A percentile compares a stretch with the other conserved stretches of the same genome.
Conservation (phyloP, 2,888 invertebrate species). For the Amphipoea lucens region DNA sequence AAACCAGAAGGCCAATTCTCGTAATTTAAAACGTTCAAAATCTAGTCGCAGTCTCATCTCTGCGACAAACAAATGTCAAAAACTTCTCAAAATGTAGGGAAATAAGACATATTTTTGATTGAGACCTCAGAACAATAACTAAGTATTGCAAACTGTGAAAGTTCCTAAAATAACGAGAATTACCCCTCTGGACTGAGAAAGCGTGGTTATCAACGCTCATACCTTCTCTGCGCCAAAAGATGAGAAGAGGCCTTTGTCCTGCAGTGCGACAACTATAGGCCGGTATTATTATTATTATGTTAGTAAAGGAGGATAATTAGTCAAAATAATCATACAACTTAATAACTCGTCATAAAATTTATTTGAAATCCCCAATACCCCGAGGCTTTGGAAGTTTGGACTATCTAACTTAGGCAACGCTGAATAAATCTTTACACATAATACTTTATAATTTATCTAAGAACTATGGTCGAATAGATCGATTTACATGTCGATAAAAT, state of each 20-base stretch:
- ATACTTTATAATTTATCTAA: slow-evolving; percentile 43
- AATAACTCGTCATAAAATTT: slow-evolving; percentile 70
- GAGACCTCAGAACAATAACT: too few species aligned
- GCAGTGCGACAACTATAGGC: not conserved
- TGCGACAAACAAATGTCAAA: too few species aligned
- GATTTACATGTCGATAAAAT: slow-evolving; percentile 48
- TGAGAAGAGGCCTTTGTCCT: not conserved
- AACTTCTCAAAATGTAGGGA: too few species aligned
- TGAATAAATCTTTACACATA: slow-evolving; percentile 59
- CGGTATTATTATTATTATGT: not conserved
- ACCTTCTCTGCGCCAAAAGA: not conserved
- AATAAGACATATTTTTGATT: too few species aligned
- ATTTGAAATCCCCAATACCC: slow-evolving; percentile 69
- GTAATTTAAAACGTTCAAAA: too few species aligned
- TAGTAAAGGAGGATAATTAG: slow-evolving; percentile 39
- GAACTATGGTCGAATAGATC: slow-evolving; percentile 40
- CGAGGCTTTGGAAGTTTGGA: slow-evolving; percentile 36
- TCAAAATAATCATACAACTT: slow-evolving; percentile 56
- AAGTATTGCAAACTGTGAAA: too few species aligned
- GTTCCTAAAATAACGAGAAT: too few species aligned
- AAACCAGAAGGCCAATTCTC: not conserved
- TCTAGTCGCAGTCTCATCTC: too few species aligned
- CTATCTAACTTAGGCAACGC: slow-evolving; percentile 59
- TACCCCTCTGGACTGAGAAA: too few species aligned
- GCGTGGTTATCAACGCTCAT: not conserved